Conservation (phyloP, 2,113 vertebrate species). For the Austrofundulus limnaeus region DNA sequence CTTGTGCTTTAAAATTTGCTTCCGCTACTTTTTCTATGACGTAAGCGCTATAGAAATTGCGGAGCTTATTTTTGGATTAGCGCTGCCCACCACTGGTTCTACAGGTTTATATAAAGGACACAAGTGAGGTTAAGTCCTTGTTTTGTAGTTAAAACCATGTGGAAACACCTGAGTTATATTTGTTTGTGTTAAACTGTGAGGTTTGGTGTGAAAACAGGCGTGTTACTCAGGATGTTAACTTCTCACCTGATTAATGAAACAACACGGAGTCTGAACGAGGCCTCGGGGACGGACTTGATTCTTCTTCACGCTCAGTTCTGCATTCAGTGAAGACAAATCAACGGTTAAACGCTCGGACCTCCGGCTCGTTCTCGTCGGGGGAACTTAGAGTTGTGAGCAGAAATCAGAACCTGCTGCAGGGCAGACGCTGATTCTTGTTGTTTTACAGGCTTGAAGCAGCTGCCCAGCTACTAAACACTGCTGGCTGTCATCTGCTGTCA, state of each 20-base stretch:
- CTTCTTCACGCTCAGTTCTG: background rate
- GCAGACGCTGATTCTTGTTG: slow-evolving; percentile 13
- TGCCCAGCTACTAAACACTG: slow-evolving; percentile 25
- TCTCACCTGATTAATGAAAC: background rate
- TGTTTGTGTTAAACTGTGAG: too few species aligned
- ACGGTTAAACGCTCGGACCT: background rate
- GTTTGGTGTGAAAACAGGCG: too few species aligned
- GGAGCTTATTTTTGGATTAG: too few species aligned
- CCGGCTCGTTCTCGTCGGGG: slow-evolving; percentile 29
- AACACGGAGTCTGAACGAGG: background rate
- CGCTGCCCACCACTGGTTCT: too few species aligned
- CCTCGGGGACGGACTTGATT: background rate
- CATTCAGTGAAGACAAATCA: background rate
- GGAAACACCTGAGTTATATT: too few species aligned
- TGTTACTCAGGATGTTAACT: background rate
- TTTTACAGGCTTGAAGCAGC: slow-evolving; percentile 9
- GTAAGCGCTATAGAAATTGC: too few species aligned
- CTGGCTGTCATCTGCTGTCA: slow-evolving; percentile 15
- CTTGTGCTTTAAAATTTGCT: too few species aligned
- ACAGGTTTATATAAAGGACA: too few species aligned
- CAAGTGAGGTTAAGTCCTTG: too few species aligned
- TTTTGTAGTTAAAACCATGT: too few species aligned
- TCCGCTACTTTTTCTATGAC: too few species aligned
- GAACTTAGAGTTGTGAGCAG: slow-evolving; percentile 18
- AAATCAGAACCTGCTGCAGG: slow-evolving; percentile 1